These are phyloP conservation scores for Oscheius onirici DNA, from an alignment of 2,888 invertebrate genomes.

Conservation along the genomic window DNA sequence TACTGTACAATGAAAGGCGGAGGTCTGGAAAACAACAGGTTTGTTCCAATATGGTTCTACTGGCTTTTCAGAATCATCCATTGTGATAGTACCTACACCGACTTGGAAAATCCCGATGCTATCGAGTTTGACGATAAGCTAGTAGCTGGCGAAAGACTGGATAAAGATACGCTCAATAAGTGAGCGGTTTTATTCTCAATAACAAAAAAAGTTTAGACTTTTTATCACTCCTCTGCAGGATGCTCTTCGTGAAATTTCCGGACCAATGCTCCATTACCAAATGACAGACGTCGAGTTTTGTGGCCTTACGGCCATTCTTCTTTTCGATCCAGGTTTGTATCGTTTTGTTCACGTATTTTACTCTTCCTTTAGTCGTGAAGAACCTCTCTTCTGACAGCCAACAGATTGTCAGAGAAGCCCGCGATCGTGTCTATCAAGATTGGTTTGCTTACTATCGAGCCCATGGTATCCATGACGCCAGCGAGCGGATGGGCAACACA, in stretches of 20 bases:
- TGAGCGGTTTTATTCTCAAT: background rate
- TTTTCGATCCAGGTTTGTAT: slow-evolving; percentile 61
- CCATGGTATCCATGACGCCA: slow-evolving; percentile 46
- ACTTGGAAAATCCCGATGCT: slow-evolving; percentile 43
- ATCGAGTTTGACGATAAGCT: slow-evolving; percentile 35
- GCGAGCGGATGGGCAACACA: slow-evolving; percentile 63
- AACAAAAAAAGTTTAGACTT: slow-evolving; percentile 21
- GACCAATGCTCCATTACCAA: slow-evolving; percentile 51
- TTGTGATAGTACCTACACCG: slow-evolving; percentile 47
- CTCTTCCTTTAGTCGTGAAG: slow-evolving; percentile 39
- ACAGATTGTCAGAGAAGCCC: slow-evolving; percentile 38
- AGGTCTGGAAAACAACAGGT: slow-evolving; percentile 48
- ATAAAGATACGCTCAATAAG: slow-evolving; percentile 45
- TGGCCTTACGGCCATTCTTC: slow-evolving; percentile 54
- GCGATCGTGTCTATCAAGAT: slow-evolving; percentile 50
- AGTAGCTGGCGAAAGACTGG: slow-evolving; percentile 32
- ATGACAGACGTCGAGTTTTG: slow-evolving; percentile 64
- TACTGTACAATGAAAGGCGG: slow-evolving; percentile 51
- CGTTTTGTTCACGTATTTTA: background rate
- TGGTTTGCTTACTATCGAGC: slow-evolving; percentile 62
- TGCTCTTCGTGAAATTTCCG: slow-evolving; percentile 52
- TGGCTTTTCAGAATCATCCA: slow-evolving; percentile 42
- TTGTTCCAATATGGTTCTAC: too few species aligned
- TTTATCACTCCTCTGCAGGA: slow-evolving; percentile 51
- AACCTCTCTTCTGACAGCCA: slow-evolving; percentile 38